These are phyloP conservation scores for Cettia cetti DNA, from an alignment of 2,113 vertebrate species.

Conservation along the genomic window DNA sequence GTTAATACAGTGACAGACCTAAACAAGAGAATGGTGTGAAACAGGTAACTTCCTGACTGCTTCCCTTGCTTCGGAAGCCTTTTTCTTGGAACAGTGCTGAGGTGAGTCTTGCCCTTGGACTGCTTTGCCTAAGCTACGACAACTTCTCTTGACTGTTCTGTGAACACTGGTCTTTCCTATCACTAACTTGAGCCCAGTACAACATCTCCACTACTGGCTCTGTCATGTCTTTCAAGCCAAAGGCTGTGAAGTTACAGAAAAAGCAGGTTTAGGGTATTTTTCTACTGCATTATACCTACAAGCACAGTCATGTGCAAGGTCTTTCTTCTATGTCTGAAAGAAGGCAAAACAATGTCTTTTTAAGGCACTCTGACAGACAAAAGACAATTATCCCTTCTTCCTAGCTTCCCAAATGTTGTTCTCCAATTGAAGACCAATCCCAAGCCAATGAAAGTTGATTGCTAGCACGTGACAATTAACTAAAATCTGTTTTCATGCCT, in stretches of 20 bases:
- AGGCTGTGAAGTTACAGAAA: neutral
- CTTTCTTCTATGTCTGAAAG: neutral
- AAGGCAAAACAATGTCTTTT: neutral
- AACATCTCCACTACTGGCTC: neutral
- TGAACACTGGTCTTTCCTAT: neutral
- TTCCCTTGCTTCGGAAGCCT: neutral
- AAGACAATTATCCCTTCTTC: neutral
- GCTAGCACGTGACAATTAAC: conserved; percentile 6
- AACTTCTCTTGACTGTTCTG: neutral
- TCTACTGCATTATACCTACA: neutral
- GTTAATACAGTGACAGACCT: neutral
- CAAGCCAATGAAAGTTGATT: conserved; percentile 8
- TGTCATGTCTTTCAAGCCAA: neutral
- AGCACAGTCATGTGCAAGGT: neutral
- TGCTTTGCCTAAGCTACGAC: neutral
- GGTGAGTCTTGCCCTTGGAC: neutral
- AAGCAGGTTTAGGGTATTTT: neutral
- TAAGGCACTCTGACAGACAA: neutral
- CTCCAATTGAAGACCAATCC: neutral
- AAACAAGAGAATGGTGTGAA: neutral
- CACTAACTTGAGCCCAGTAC: neutral
- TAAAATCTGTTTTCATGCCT: conserved; percentile 14
- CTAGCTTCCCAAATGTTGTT: neutral
- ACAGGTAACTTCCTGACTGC: neutral
- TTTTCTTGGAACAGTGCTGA: neutral